Evolutionary conservation across 1,140 invertebrate species (phyloP).

Genomic region (Kradibia gibbosae): DNA sequence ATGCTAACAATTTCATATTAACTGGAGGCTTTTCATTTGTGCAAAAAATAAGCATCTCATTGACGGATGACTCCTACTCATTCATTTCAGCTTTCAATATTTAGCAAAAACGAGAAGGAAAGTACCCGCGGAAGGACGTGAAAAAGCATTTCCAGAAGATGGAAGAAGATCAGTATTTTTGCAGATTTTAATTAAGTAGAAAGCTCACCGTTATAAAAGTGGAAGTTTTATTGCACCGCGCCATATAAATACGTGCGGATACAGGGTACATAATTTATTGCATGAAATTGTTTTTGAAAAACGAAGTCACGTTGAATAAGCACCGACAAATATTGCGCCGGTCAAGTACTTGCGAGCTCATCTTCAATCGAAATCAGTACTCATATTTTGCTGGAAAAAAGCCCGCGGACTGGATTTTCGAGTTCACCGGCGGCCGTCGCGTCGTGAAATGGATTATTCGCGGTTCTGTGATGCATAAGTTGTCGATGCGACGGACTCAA

Average conservation of each 20-base stretch:
- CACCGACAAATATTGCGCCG: slow-evolving; percentile 19
- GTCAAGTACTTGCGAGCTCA: not conserved
- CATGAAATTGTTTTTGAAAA: slow-evolving; percentile 43
- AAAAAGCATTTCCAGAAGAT: not conserved
- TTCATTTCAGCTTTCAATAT: not conserved
- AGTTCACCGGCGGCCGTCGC: slow-evolving; percentile 28
- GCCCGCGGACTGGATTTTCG: slow-evolving; percentile 45
- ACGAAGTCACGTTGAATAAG: slow-evolving; percentile 18
- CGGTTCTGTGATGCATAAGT: slow-evolving; percentile 16
- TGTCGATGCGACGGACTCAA: not conserved
- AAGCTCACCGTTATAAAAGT: slow-evolving; percentile 23
- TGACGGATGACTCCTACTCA: not conserved
- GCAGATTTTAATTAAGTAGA: slow-evolving; percentile 50
- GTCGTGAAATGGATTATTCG: slow-evolving; percentile 11
- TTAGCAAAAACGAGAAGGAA: not conserved
- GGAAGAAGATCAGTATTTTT: slow-evolving; percentile 20
- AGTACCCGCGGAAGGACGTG: not conserved
- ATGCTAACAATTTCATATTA: not conserved
- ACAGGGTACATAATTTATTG: slow-evolving; percentile 27
- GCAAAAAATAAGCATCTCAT: not conserved
- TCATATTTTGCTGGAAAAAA: slow-evolving; percentile 15
- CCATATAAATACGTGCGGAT: slow-evolving; percentile 23
- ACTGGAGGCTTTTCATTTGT: not conserved
- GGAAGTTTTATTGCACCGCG: slow-evolving; percentile 26
- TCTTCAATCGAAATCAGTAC: slow-evolving; percentile 39